phyloP scores from a whole-genome alignment of 2,888 invertebrate genomes.

The Sinhomidia bicolor region DNA sequence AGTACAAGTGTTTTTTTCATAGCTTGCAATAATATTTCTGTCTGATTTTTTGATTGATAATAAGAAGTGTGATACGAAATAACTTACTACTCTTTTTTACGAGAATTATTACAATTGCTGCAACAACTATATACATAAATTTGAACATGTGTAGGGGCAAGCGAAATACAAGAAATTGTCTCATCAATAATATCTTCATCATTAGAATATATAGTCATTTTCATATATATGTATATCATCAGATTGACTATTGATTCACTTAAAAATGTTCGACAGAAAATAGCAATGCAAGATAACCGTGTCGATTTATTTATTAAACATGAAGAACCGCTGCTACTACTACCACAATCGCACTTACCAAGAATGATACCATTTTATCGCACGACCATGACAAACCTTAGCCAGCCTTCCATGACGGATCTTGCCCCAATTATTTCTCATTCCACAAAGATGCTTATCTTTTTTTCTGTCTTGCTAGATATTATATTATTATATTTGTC shows the following conservation, averaged over 20 bases:
- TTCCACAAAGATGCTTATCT: constrained; percentile 76
- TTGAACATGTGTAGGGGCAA: not conserved
- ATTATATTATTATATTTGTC: not conserved
- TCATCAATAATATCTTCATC: not conserved
- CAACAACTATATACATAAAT: not conserved
- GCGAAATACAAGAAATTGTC: not conserved
- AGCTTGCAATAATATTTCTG: not conserved
- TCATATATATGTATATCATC: no score
- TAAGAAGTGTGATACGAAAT: not conserved
- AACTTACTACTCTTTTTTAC: not conserved
- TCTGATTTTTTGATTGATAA: constrained; percentile 1
- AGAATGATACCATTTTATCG: constrained; percentile 61
- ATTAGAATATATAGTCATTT: no score
- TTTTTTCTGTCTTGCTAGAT: not conserved
- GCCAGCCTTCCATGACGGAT: constrained; percentile 77
- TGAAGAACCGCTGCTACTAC: not conserved
- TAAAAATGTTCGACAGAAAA: not conserved
- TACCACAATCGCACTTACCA: not conserved
- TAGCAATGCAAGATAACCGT: not conserved
- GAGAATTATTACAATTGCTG: not conserved
- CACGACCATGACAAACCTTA: constrained; percentile 75
- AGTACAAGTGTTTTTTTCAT: not conserved
- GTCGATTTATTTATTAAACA: not conserved
- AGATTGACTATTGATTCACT: not conserved
- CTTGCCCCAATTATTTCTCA: constrained; percentile 75